phyloP scores from a whole-genome alignment of 2,888 invertebrate genomes.

The Tetrapedia diversipes region DNA sequence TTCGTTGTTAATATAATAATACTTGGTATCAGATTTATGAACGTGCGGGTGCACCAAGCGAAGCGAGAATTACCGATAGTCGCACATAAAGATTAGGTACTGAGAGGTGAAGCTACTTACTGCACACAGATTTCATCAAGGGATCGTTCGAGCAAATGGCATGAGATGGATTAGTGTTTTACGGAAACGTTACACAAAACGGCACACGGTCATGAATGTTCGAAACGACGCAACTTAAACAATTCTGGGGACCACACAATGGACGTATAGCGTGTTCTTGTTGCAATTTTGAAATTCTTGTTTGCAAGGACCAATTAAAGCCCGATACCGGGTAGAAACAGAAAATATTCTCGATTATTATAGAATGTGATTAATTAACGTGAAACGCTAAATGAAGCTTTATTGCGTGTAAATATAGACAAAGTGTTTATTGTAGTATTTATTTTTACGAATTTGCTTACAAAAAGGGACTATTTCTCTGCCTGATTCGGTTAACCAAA shows the following conservation, averaged over 20 bases:
- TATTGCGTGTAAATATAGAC: constrained; percentile 18
- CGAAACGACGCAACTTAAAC: neutral
- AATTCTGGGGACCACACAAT: no score
- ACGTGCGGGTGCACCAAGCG: no score
- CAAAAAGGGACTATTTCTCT: constrained; percentile 27
- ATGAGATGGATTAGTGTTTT: neutral
- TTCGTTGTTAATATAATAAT: no score
- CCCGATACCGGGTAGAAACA: neutral
- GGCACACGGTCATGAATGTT: neutral
- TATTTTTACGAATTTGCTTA: constrained; percentile 41
- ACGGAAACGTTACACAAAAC: constrained; percentile 11
- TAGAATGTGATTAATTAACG: neutral
- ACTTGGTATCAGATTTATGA: no score
- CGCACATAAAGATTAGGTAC: neutral
- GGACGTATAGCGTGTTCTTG: no score
- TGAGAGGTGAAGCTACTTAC: constrained; percentile 34
- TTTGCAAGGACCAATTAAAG: neutral
- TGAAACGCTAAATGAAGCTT: neutral
- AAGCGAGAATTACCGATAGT: neutral
- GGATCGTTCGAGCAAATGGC: neutral
- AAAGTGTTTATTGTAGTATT: constrained; percentile 17
- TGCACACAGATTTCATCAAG: constrained; percentile 16
- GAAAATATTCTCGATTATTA: neutral
- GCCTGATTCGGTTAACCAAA: constrained; percentile 8
- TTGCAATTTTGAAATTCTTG: no score